Evolutionary conservation across 2,113 vertebrate species (phyloP).

Genomic region (Sceloporus tristichus): DNA sequence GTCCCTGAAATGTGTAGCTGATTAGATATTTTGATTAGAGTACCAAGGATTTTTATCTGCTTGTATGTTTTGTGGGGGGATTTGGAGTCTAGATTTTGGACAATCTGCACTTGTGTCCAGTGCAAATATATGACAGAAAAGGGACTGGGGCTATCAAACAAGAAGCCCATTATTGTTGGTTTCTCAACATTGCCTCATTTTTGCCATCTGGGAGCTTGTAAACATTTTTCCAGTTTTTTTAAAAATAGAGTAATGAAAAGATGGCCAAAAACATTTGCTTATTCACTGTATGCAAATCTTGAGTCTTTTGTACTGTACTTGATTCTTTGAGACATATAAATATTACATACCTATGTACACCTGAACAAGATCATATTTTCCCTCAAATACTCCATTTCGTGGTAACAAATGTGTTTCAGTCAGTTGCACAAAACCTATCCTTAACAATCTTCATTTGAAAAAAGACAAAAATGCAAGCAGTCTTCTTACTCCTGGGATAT

Average conservation of each 20-base stretch:
- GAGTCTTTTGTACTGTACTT: constrained; percentile 3
- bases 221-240: constrained; percentile 41
- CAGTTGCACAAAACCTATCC: constrained; percentile 55
- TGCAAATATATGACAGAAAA: constrained; percentile 42
- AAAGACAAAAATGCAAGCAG: constrained; percentile 43
- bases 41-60: constrained; percentile 47
- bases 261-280: constrained; percentile 53
- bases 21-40: constrained; percentile 48
- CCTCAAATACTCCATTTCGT: constrained; percentile 51
- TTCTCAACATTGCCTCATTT: constrained; percentile 48
- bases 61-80: constrained; percentile 32
- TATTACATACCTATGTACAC: constrained; percentile 50
- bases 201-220: constrained; percentile 51
- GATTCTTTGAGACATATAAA: constrained; percentile 61
- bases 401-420: constrained; percentile 41
- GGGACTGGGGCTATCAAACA: constrained; percentile 35
- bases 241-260: constrained; percentile 26
- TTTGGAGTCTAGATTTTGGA: constrained; percentile 51
- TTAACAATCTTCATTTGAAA: constrained; percentile 31
- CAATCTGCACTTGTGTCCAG: constrained; percentile 50
- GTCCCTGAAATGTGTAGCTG: constrained; percentile 56
- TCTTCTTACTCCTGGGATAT: constrained; percentile 59
- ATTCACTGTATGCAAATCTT: constrained; percentile 50
- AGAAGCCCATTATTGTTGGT: constrained; percentile 39
- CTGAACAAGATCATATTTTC: constrained; percentile 61